phyloP scores from a whole-genome alignment of 2,113 vertebrate genomes.

The Pseudonaja textilis region DNA sequence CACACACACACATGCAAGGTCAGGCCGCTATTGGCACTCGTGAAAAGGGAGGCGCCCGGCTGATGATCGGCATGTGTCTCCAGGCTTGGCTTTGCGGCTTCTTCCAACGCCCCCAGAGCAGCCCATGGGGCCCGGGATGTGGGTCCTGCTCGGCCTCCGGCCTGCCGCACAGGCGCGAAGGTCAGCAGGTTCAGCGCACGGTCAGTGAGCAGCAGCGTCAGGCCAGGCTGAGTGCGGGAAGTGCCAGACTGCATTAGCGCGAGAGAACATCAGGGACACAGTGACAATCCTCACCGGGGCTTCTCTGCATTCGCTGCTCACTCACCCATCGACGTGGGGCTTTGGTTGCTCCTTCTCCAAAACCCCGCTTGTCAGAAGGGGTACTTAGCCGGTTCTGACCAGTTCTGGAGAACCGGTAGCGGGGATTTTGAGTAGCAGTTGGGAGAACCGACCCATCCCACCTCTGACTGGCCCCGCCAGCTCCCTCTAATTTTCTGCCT shows the following conservation, averaged over 20 bases:
- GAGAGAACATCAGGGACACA: conserved; percentile 61
- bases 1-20: too few species aligned
- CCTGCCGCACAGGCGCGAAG: conserved; percentile 34
- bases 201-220: conserved; percentile 67
- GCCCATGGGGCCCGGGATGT: neutral
- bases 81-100: neutral
- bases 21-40: accelerated
- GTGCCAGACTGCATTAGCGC: conserved; percentile 77
- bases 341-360: neutral
- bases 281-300: neutral
- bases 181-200: conserved; percentile 63
- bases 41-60: accelerated
- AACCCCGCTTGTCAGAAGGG: too few species aligned
- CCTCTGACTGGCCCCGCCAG: too few species aligned
- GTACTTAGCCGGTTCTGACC: too few species aligned
- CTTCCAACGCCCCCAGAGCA: neutral
- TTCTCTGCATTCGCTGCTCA: too few species aligned
- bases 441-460: too few species aligned
- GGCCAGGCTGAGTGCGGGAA: conserved; percentile 61
- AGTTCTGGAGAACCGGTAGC: too few species aligned
- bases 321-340: neutral
- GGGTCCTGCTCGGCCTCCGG: neutral
- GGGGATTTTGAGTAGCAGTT: too few species aligned
- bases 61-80: neutral
- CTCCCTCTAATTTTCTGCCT: too few species aligned